Base-by-base conservation (phyloP, 2,888 invertebrate genomes). In the Campoletis raptor region DNA sequence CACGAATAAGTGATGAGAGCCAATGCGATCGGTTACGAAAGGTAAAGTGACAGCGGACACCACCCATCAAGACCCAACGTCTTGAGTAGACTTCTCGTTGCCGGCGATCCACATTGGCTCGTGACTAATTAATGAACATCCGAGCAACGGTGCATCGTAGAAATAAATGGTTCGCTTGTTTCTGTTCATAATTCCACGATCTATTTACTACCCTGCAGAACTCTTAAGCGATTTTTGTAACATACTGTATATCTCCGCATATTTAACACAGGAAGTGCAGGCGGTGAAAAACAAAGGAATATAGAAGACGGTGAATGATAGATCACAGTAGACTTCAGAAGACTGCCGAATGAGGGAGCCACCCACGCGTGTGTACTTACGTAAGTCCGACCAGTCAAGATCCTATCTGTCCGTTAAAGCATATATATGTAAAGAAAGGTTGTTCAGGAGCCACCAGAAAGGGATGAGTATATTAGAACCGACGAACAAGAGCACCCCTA, bases 381-480 rank as follows among this genome's bases (percentile, higher is more conserved):
- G 15, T 30, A 30, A 61, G 61, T 30, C 61, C 61, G 6, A 54
- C 72, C 37, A 45, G 64, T 37, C 81, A 78, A 85, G 83, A 81
- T 86, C 77, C 61, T 78, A 86, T 86, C 81, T 67, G 52, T 57
- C 48, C 30, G 24, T 72, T 77, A 61, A 70, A 42, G 12, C 57
- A 72, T 69, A 67, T 73, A 79, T 69, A 52, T 70, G 40, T 70
- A 73, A n/a, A 40, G 36, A 40, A 37, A 37, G 52, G 72, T 69
- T 24, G 52, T 74, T 54, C 54, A 48, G 30, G 48, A 54, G 24
- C 74, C 73, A 78, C 73, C 69, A 69, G 67, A 84, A 83, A 74
- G 74, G 81, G 90, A 92, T 89, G 91, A 92, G 91, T 92, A 91
- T 92, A 92, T 92, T 92, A 92, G 91, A 90, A 81, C 42, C 88